Base-by-base conservation (phyloP, 2,113 vertebrate genomes). In the Choloepus hoffmanni region DNA sequence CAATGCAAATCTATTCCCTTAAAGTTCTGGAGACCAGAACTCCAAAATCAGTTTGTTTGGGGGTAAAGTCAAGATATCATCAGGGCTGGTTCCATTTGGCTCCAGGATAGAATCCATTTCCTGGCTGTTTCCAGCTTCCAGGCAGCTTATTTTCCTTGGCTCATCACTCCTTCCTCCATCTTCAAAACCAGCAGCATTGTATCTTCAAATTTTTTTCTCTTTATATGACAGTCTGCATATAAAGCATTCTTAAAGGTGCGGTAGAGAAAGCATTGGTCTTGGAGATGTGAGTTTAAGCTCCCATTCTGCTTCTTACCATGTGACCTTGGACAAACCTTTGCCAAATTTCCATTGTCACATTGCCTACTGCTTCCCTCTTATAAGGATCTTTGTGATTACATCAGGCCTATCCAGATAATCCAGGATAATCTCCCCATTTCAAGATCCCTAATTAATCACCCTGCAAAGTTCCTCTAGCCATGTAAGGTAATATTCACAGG, bases 271-370 rank as follows among this genome's bases (percentile, higher is more conserved):
- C 15, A 65, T 7, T 48, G 36, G 60, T 74, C 33, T 45, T 73
- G 18, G 26, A 93, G 16, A 43, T 24, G 4, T 62, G n/a, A 15
- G 30, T 24, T 91, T 81, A 89, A 77, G 68, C 48, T 86, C 55
- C 43, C 68, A 30, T 45, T 68, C 36, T 55, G n/a, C 23, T 63
- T 67, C 53, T 63, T 89, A 43, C 60, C 65, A 19, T 3, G 19
- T 91, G 67, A 91, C 73, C 67, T 93, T 73, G 83, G 78, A 89
- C 30, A 60, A 96, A 73, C 95, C 68, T 70, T 86, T 85, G 45
- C 65, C 50, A 36, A 36, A 36, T 36, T 26, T 77, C 62, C 36
- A 21, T 55, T 53, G 19, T 48, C 24, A 9, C 7, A 43, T 74
- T 43, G 14, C 26, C 23, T 58, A 55, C 30, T 83, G 15, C 11